phyloP scores from a whole-genome alignment of 1,140 invertebrate species.

The Eupeodes corollae region DNA sequence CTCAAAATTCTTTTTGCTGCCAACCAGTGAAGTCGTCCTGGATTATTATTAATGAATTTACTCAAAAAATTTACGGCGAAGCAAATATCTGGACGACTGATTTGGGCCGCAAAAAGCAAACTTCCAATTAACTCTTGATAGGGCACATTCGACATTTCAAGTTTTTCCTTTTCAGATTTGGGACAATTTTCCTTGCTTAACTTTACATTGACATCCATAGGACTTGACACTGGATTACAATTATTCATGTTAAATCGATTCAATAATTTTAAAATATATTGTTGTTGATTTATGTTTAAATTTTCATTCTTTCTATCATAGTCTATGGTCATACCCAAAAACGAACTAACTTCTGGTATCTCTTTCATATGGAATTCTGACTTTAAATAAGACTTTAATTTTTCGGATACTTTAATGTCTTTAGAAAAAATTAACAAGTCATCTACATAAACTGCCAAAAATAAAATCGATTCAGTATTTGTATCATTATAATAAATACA shows the following conservation, averaged over 20 bases:
- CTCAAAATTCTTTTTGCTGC: no score
- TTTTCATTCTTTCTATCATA: conserved; percentile 13
- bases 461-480: background rate
- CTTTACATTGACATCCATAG: conserved; percentile 10
- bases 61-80: conserved; percentile 27
- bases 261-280: conserved; percentile 29
- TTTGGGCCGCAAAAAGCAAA: no score
- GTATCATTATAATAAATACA: no score
- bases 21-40: conserved; percentile 21
- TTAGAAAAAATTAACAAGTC: conserved; percentile 9
- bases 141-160: conserved; percentile 33
- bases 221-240: conserved; percentile 14
- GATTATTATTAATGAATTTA: conserved; percentile 16
- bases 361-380: conserved; percentile 9
- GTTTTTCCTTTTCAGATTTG: conserved; percentile 37
- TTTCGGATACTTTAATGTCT: conserved; percentile 8
- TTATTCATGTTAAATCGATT: conserved; percentile 13
- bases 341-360: conserved; percentile 15
- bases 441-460: conserved; percentile 8
- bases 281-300: conserved; percentile 24
- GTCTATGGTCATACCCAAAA: no score
- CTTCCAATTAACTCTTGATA: no score
- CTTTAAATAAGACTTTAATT: no score
- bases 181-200: background rate
- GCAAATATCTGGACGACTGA: no score